Evolutionary conservation across 2,888 invertebrate species (phyloP).

Genomic region (Lagria hirta): DNA sequence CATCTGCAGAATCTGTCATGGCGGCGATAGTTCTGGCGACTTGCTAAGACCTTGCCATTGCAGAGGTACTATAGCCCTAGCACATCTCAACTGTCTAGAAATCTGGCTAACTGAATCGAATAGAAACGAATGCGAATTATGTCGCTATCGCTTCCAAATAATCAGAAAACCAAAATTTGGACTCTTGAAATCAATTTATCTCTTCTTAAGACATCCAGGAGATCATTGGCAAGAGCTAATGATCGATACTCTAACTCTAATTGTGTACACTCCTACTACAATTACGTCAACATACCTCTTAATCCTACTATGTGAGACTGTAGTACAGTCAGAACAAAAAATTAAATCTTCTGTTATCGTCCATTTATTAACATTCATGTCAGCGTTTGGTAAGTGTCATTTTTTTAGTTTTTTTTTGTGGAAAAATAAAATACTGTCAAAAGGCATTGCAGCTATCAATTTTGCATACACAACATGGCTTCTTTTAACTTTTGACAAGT

Average conservation of each 20-base stretch:
- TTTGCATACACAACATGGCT: constrained; percentile 55
- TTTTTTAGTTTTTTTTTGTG: no score
- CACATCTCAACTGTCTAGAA: constrained; percentile 61
- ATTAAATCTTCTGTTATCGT: constrained; percentile 40
- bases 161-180: constrained; percentile 52
- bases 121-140: constrained; percentile 60
- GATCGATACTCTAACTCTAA: constrained; percentile 56
- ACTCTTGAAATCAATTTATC: constrained; percentile 44
- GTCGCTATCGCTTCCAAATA: constrained; percentile 57
- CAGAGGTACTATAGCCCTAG: constrained; percentile 58
- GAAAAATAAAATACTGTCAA: no score
- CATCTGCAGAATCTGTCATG: constrained; percentile 53
- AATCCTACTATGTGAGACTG: constrained; percentile 51
- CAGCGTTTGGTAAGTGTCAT: constrained; percentile 47
- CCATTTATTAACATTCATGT: constrained; percentile 48
- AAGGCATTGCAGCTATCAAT: constrained; percentile 50
- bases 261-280: constrained; percentile 58
- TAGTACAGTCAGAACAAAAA: constrained; percentile 43
- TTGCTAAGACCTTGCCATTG: constrained; percentile 60
- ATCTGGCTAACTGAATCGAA: constrained; percentile 60
- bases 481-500: constrained; percentile 48
- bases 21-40: constrained; percentile 51
- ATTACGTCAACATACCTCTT: constrained; percentile 53
- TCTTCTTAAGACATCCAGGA: constrained; percentile 54
- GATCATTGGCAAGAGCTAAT: constrained; percentile 54